Percentiles rank a stretch among this genome's conserved stretches.
Evolutionary conservation across 30 jellyfish, hydroid and myxozoan species (phyloP).

Genomic region (Catostylus mosaicus): DNA sequence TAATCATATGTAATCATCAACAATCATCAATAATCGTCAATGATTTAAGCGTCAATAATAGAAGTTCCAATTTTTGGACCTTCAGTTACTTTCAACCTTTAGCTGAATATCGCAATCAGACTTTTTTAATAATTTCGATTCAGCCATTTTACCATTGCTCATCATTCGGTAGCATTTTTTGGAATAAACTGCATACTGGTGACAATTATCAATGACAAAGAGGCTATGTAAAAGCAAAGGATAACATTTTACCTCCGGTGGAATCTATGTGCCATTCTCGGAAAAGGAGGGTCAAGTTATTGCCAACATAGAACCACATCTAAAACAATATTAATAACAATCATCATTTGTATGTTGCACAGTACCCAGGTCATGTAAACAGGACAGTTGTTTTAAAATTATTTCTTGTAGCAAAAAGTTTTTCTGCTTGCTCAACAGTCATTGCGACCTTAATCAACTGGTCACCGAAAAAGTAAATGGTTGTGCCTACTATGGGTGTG

Average conservation of each 20-base stretch:
- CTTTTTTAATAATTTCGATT: neutral
- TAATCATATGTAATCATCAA: too few relatives aligned
- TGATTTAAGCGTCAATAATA: too few relatives aligned
- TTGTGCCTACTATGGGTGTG: too few relatives aligned
- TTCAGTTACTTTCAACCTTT: neutral
- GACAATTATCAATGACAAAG: neutral
- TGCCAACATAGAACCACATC: slow-evolving; percentile 80
- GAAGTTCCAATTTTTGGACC: too few relatives aligned
- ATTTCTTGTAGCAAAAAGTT: too few relatives aligned
- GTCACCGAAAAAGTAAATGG: too few relatives aligned
- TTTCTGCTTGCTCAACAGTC: too few relatives aligned
- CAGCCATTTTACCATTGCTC: neutral
- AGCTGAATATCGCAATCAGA: neutral
- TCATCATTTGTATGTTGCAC: too few relatives aligned
- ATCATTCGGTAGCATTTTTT: neutral
- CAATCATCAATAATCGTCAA: too few relatives aligned
- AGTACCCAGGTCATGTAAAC: too few relatives aligned
- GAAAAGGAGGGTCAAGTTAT: slow-evolving; percentile 68
- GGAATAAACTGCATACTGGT: neutral
- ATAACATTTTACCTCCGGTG: slow-evolving; percentile 56
- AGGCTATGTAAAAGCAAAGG: neutral
- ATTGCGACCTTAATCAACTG: too few relatives aligned
- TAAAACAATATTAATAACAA: neutral
- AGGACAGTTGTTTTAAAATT: too few relatives aligned
- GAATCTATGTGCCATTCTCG: slow-evolving; percentile 67